phyloP scores from a whole-genome alignment of 2,888 invertebrate species.

The Cerastoderma edule region DNA sequence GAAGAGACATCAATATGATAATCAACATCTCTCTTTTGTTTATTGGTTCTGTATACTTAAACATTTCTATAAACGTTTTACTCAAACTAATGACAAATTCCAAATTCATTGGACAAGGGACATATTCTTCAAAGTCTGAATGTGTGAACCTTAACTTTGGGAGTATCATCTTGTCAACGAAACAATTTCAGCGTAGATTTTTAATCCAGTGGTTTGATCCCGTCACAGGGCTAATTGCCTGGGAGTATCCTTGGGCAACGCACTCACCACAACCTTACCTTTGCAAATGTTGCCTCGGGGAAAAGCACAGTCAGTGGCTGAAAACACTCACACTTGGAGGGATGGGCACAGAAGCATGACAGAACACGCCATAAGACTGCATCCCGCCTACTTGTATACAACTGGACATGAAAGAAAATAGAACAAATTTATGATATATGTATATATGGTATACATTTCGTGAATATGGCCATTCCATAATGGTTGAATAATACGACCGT shows the following conservation, averaged over 20 bases:
- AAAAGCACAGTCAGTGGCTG: not conserved
- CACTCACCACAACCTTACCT: not conserved
- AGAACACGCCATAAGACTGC: not conserved
- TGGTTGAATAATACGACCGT: too few species aligned
- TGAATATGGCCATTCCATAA: too few species aligned
- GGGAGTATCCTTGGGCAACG: not conserved
- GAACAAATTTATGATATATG: too few species aligned
- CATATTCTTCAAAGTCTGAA: not conserved
- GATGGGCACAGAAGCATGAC: not conserved
- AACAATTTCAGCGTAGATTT: not conserved
- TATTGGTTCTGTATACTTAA: not conserved
- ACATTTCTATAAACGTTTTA: not conserved
- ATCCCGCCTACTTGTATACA: not conserved
- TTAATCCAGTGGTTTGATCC: not conserved
- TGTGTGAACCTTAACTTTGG: not conserved
- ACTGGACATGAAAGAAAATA: too few species aligned
- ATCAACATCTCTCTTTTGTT: not conserved
- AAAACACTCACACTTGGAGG: not conserved
- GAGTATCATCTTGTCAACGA: not conserved
- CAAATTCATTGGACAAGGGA: not conserved
- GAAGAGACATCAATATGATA: not conserved
- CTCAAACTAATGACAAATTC: not conserved
- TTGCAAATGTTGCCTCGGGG: not conserved
- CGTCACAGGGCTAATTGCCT: not conserved
- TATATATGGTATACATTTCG: too few species aligned